phyloP scores from a whole-genome alignment of 2,113 vertebrate species.

The Melanotaenia duboulayi region DNA sequence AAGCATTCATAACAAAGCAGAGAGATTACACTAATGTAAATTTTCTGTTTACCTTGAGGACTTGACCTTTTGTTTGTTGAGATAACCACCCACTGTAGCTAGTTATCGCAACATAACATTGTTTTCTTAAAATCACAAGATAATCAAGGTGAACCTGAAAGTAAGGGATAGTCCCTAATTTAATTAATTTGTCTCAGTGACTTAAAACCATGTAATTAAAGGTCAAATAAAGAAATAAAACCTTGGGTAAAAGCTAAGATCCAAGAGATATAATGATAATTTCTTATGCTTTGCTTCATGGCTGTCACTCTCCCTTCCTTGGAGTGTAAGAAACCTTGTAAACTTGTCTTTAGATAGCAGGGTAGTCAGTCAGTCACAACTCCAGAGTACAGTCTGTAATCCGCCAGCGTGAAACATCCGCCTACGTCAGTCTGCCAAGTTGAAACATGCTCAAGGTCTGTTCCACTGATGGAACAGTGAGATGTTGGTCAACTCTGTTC shows the following conservation, averaged over 20 bases:
- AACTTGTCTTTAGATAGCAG: slow-evolving; percentile 22
- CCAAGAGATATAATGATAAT: not conserved
- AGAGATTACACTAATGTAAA: too few relatives aligned
- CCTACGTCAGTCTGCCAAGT: slow-evolving; percentile 42
- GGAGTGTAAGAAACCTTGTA: slow-evolving; percentile 2
- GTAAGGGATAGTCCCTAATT: too few relatives aligned
- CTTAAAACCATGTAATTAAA: too few relatives aligned
- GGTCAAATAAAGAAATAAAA: too few relatives aligned
- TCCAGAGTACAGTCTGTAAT: slow-evolving; percentile 27
- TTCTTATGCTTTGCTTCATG: not conserved
- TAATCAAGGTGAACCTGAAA: too few relatives aligned
- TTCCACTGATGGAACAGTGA: slow-evolving; percentile 28
- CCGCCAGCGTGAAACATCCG: slow-evolving; percentile 48
- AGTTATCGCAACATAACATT: too few relatives aligned
- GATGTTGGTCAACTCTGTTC: slow-evolving; percentile 9
- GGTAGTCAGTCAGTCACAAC: slow-evolving; percentile 10
- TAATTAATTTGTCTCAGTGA: too few relatives aligned
- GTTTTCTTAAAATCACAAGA: too few relatives aligned
- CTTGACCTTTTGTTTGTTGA: too few relatives aligned
- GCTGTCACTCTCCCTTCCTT: not conserved
- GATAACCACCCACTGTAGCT: too few relatives aligned
- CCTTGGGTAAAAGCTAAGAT: not conserved
- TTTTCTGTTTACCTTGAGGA: too few relatives aligned
- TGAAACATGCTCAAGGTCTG: slow-evolving; percentile 34
- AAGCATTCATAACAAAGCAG: too few relatives aligned